Evolutionary conservation across 2,888 invertebrate genomes (phyloP), one percentile per base, ranked within the genome.

Genomic region (Spialia ferax): DNA sequence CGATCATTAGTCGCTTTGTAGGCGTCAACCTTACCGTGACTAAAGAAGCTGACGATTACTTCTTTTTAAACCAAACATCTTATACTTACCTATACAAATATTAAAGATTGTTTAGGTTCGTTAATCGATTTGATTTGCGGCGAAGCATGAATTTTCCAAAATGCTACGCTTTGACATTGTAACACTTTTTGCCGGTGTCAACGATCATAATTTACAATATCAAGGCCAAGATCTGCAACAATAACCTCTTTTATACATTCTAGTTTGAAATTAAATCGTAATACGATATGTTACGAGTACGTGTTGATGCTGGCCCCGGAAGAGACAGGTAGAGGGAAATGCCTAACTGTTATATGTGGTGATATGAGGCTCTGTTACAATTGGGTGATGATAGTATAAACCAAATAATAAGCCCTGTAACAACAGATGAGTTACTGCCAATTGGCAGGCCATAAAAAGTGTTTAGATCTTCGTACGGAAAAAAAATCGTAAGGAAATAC

Each of bases 101-200:
- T 65, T 50, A 38, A 38, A 59, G 22, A 61, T 61, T 63, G 61
- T 55, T 63, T 56, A 60, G 56, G 64, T 64, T 54, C 13, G 26
- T 55, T 61, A 62, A 70, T 70, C 62, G 42, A 70, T 70, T 68
- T 56, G 42, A n/a, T 50, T 59, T 57, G 64, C 52, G 38, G 18
- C 59, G 61, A 55, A 59, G 45, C 68, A 59, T 57, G 61, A 68
- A 70, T 62, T 70, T 63, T 57, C 20, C 29, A 62, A 61, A 70
- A 62, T 50, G 65, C 54, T 64, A 22, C 57, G 57, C 48, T 57
- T 60, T 63, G 63, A 68, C 63, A 63, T 63, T 68, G 63, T 63
- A 20, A 42, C 22, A 32, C 50, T 63, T 68, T 52, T 35, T 59
- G 18, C n/a, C 5, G 52, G 2, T 52, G 52, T 65, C 57, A 52